These are phyloP conservation scores for Linnaemya vulpina DNA, from an alignment of 2,888 invertebrate species.

Conservation along the genomic window DNA sequence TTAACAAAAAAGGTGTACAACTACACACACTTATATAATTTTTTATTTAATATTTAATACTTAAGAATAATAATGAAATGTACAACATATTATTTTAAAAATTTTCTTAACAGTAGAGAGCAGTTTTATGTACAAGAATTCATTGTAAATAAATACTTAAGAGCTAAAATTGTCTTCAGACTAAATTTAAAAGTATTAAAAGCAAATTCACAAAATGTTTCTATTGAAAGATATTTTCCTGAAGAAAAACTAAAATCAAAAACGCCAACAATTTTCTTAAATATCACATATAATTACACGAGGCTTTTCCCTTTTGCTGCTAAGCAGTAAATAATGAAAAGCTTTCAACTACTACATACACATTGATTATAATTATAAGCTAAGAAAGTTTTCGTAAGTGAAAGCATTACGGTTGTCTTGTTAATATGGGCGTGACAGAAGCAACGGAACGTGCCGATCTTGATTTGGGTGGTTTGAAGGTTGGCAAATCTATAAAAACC, in stretches of 20 bases:
- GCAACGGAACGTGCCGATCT: slow-evolving; percentile 36
- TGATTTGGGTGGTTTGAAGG: slow-evolving; percentile 83
- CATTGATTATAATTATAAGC: slow-evolving; percentile 10
- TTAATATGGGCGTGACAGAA: background rate
- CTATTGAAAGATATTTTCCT: slow-evolving; percentile 24
- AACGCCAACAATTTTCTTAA: slow-evolving; percentile 54
- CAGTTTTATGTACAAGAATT: slow-evolving; percentile 31
- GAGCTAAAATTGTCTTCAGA: slow-evolving; percentile 20
- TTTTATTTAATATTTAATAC: background rate
- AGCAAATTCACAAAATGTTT: slow-evolving; percentile 29
- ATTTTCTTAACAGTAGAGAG: slow-evolving; percentile 6
- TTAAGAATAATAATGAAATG: background rate
- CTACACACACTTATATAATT: background rate
- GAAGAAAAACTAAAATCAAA: slow-evolving; percentile 18
- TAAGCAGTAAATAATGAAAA: slow-evolving; percentile 53
- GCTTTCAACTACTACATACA: slow-evolving; percentile 5
- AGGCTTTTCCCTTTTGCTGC: slow-evolving; percentile 45
- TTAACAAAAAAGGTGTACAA: background rate
- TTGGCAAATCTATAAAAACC: slow-evolving; percentile 85
- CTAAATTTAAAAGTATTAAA: slow-evolving; percentile 38
- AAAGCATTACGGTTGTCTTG: slow-evolving; percentile 47
- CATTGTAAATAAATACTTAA: slow-evolving; percentile 67
- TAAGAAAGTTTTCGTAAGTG: background rate
- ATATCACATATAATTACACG: slow-evolving; percentile 68
- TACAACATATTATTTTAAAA: slow-evolving; percentile 2